phyloP scores from a whole-genome alignment of 2,797 vertebrate species.

The Chaetodon trifasciatus region DNA sequence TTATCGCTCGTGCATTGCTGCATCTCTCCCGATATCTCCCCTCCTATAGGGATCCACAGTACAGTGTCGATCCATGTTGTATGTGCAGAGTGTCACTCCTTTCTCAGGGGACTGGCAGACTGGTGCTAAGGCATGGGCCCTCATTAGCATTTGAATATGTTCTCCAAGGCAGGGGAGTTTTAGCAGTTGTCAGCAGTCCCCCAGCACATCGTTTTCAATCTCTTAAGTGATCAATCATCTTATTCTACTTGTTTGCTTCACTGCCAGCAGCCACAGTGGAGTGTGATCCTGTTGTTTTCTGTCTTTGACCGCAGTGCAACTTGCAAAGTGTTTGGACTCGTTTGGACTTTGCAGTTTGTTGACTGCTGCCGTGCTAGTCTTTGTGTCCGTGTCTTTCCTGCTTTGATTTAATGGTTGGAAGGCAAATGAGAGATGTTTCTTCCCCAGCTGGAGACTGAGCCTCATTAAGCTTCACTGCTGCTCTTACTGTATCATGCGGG shows the following conservation, averaged over 20 bases:
- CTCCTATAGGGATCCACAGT: conserved; percentile 58
- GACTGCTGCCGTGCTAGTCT: conserved; percentile 22
- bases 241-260: conserved; percentile 71
- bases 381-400: conserved; percentile 41
- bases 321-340: conserved; percentile 40
- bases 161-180: conserved; percentile 69
- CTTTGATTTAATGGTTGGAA: conserved; percentile 21
- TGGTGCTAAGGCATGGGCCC: conserved; percentile 55
- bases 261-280: conserved; percentile 65
- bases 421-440: conserved; percentile 13
- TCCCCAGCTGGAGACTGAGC: not conserved
- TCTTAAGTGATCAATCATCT: conserved; percentile 81
- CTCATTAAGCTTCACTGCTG: conserved; percentile 15
- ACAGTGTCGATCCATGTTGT: conserved; percentile 48
- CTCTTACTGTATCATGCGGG: conserved; percentile 9
- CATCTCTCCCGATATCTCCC: conserved; percentile 27
- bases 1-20: conserved; percentile 42
- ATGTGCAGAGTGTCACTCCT: conserved; percentile 69
- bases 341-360: conserved; percentile 47
- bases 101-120: conserved; percentile 67
- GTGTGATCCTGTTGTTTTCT: conserved; percentile 54
- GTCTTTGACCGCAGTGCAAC: conserved; percentile 51
- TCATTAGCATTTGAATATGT: conserved; percentile 75
- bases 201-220: conserved; percentile 75
- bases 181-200: conserved; percentile 81